phyloP scores from a whole-genome alignment of 2,113 vertebrate genomes.

The Mus spicilegus region DNA sequence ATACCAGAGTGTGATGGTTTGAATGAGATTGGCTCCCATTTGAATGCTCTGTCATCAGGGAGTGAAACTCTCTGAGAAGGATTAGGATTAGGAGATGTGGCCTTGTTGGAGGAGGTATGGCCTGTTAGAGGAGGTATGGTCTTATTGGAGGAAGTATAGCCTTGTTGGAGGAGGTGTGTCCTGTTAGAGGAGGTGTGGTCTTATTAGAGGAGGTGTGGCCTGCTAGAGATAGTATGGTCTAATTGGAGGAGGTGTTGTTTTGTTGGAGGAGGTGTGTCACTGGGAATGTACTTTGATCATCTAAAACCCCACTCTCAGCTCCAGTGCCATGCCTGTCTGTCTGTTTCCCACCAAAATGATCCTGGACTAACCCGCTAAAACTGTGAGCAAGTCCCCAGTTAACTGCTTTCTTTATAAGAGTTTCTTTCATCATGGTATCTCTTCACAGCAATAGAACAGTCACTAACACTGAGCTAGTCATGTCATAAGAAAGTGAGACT shows the following conservation, averaged over 20 bases:
- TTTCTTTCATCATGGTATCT: not conserved
- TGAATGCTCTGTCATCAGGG: not conserved
- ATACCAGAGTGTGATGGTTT: not conserved
- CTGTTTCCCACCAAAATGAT: not conserved
- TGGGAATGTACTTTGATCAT: not conserved
- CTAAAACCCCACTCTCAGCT: not conserved
- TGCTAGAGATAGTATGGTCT: too few species aligned
- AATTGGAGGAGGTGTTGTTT: too few species aligned
- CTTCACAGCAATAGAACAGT: not conserved
- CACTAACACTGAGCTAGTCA: not conserved
- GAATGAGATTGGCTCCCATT: not conserved
- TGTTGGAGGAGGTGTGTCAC: not conserved
- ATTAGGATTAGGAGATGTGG: not conserved
- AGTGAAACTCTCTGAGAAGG: not conserved
- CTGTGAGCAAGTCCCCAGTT: not conserved
- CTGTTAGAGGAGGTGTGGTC: too few species aligned
- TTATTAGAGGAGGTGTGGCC: too few species aligned
- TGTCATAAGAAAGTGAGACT: not conserved
- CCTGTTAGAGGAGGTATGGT: too few species aligned
- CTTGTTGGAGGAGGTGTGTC: too few species aligned
- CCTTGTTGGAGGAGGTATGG: too few species aligned
- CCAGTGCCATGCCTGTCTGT: not conserved
- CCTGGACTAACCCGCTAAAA: not conserved
- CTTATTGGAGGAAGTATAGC: not conserved
- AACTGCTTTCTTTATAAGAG: not conserved